Conservation (phyloP, 2,888 invertebrate species). For the Diachrysia chrysitis region DNA sequence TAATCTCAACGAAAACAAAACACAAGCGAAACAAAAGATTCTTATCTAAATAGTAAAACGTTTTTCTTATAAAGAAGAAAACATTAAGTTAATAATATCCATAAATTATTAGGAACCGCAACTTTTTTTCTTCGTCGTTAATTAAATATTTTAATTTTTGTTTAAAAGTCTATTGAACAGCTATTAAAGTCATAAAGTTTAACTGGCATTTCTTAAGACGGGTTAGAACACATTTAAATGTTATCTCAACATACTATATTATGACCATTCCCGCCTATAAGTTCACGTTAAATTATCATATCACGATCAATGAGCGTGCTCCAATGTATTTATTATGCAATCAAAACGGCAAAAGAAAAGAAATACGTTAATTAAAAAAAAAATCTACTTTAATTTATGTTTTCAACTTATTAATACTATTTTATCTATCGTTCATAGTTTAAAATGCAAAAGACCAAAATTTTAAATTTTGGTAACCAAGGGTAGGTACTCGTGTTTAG, state of each 20-base stretch:
- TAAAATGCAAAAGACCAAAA: too few species aligned
- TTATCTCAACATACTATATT: neutral
- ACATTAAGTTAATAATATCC: too few species aligned
- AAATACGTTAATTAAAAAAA: too few species aligned
- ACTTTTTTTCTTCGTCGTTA: neutral
- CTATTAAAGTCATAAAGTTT: neutral
- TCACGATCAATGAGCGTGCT: neutral
- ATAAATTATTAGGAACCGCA: neutral
- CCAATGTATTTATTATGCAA: neutral
- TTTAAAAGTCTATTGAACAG: neutral
- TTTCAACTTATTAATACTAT: too few species aligned
- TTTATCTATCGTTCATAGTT: too few species aligned
- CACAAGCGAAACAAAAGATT: too few species aligned
- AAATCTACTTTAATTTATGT: too few species aligned
- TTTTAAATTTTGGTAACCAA: too few species aligned
- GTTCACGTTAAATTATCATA: neutral
- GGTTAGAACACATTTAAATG: neutral
- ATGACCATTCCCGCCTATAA: neutral
- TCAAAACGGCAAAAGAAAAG: neutral
- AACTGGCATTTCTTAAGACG: neutral
- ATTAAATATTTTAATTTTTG: neutral
- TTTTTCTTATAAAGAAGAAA: too few species aligned
- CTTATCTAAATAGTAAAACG: too few species aligned
- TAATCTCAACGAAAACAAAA: too few species aligned
- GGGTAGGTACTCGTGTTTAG: too few species aligned